phyloP scores from a whole-genome alignment of 2,113 vertebrate species.

The Peromyscus californicus region DNA sequence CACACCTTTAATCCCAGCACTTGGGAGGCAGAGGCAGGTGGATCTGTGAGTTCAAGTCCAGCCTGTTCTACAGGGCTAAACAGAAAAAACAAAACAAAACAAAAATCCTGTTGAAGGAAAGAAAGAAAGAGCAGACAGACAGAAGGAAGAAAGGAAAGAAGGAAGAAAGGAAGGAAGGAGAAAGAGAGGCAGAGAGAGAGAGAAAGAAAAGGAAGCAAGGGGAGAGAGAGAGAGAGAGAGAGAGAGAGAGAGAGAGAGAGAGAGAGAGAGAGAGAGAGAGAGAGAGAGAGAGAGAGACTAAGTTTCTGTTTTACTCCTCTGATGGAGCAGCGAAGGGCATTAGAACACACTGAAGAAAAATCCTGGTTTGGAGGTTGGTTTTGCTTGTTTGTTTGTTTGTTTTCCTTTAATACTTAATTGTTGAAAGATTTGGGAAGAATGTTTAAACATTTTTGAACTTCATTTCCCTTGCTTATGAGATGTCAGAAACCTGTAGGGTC shows the following conservation, averaged over 20 bases:
- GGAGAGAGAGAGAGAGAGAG: not conserved
- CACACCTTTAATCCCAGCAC: not conserved
- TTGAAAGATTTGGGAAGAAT: not conserved
- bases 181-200: too few relatives aligned
- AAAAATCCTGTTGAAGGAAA: not conserved
- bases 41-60: not conserved
- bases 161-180: too few relatives aligned
- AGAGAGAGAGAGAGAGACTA: not conserved
- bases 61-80: not conserved
- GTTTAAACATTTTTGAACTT: constrained; percentile 38
- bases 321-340: not conserved
- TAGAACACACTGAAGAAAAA: not conserved
- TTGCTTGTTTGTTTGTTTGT: not conserved
- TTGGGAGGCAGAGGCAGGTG: not conserved
- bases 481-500: not conserved
- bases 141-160: too few relatives aligned
- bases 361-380: not conserved
- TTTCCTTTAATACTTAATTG: not conserved
- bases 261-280: too few relatives aligned
- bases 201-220: too few relatives aligned
- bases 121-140: too few relatives aligned
- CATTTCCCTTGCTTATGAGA: not conserved
- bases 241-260: too few relatives aligned
- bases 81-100: not conserved
- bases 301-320: not conserved